Evolutionary conservation across 2,888 invertebrate species (phyloP), one percentile per base, ranked within the genome.

Genomic region (Coleophora flavipennella): DNA sequence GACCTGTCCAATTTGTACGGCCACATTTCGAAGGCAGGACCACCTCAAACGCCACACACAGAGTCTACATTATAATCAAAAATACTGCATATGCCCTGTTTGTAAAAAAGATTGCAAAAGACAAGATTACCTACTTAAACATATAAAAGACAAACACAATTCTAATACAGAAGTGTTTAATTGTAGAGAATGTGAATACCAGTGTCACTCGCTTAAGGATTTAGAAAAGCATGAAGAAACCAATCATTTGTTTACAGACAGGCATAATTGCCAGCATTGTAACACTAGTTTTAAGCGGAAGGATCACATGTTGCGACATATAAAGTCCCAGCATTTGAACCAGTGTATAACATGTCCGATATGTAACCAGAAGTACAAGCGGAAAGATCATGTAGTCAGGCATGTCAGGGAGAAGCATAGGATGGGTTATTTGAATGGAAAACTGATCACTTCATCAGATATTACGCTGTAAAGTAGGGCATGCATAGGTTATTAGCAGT

Each of bases 291-390:
- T 73, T 33, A 76, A 75, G 28, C 43, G 76, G 0, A 43, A 63
- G 7, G 76, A 76, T 36, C 76, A 76, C 27, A 68, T 76, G 70
- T 26, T 71, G 0, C 49, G 76, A 3, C 76, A 76, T 38, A 45
- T 70, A 0, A 72, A 70, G 20, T 64, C 70, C 0, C 59, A 65
- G 31, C 76, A 76, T 49, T 45, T 69, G 11, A 67, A 69, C 2
- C 49, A 62, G 20, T 44, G 50, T 4, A 57, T 62, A 0, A 44
- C 46, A 0, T 76, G 76, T 38, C 70, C 71, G 0, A 36, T 75
- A 0, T 76, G 76, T 13, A 43, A 54, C 0, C 61, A 66, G 14
- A 46, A 45, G 0, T 75, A 67, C n/a, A 75, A 69, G 33, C 40
- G 76, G 1, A 68, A 57, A 31, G 76, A 76, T 20, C 75, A 74